These are phyloP conservation scores for Hemistola chrysoprasaria DNA, from an alignment of 2,888 invertebrate genomes.

Conservation along the genomic window DNA sequence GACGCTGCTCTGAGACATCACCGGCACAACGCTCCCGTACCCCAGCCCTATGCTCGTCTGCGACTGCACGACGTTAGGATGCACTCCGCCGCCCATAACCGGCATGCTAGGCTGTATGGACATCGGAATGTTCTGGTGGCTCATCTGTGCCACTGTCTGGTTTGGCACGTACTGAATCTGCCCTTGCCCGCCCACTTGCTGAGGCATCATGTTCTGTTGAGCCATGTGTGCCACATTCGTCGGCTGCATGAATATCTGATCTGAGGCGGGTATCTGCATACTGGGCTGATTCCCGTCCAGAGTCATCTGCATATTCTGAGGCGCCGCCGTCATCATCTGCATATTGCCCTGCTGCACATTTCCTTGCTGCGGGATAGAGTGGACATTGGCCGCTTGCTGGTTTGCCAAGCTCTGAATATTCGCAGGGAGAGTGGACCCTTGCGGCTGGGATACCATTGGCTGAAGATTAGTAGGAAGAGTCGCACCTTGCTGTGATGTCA, in stretches of 20 bases:
- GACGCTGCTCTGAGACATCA: constrained; percentile 78
- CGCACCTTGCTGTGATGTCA: constrained; percentile 76
- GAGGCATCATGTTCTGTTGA: constrained; percentile 72
- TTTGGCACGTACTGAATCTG: constrained; percentile 72
- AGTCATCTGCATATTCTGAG: constrained; percentile 80
- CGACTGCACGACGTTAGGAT: constrained; percentile 74
- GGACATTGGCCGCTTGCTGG: constrained; percentile 68
- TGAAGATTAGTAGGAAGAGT: constrained; percentile 72
- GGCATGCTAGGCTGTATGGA: constrained; percentile 77
- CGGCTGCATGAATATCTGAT: constrained; percentile 76
- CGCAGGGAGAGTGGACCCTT: constrained; percentile 83
- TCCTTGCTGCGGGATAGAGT: constrained; percentile 75
- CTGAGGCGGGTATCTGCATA: constrained; percentile 80
- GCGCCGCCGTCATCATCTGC: constrained; percentile 79
- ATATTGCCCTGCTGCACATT: constrained; percentile 82
- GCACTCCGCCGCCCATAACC: constrained; percentile 71
- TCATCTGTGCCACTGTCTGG: constrained; percentile 67
- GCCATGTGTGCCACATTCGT: constrained; percentile 69
- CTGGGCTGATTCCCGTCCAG: constrained; percentile 79
- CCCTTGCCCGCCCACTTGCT: constrained; percentile 70
- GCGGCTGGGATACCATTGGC: constrained; percentile 72
- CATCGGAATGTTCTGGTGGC: constrained; percentile 79
- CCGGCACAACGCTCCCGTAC: constrained; percentile 71
- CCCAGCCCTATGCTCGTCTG: constrained; percentile 75
- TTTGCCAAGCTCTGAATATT: constrained; percentile 79